These are phyloP conservation scores for Chironomus riparius DNA, from an alignment of 2,888 invertebrate genomes.

Conservation along the genomic window DNA sequence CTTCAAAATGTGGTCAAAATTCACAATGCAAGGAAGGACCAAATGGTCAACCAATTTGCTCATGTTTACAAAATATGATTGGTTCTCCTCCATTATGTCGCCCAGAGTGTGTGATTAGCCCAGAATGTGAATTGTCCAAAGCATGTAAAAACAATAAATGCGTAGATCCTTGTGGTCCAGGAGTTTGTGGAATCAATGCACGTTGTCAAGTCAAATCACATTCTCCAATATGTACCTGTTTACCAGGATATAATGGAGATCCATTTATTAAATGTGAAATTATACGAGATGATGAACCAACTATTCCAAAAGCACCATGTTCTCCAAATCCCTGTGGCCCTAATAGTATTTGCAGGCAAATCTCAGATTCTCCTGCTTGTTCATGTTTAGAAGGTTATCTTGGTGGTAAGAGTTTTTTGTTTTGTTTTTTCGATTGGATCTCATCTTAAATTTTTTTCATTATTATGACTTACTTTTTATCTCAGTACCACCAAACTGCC, in stretches of 20 bases:
- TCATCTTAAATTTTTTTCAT: too few species aligned
- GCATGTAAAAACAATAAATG: conserved; percentile 76
- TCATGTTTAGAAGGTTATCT: conserved; percentile 52
- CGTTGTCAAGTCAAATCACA: conserved; percentile 69
- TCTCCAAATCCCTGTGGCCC: conserved; percentile 58
- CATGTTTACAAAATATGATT: conserved; percentile 63
- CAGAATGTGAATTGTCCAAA: conserved; percentile 70
- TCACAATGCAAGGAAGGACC: conserved; percentile 59
- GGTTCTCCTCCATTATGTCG: conserved; percentile 71
- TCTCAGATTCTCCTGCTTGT: conserved; percentile 55
- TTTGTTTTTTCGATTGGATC: too few species aligned
- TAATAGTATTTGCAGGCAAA: conserved; percentile 53
- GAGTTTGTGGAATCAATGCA: conserved; percentile 65
- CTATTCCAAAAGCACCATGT: conserved; percentile 42
- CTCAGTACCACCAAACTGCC: conserved; percentile 62
- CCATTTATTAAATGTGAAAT: conserved; percentile 61
- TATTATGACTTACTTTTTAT: too few species aligned
- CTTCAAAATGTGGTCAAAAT: conserved; percentile 78
- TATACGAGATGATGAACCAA: conserved; percentile 44
- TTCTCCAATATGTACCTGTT: conserved; percentile 68
- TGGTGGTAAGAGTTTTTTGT: conserved; percentile 36
- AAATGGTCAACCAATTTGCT: conserved; percentile 72
- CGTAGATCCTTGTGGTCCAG: conserved; percentile 68
- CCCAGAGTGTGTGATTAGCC: conserved; percentile 75
- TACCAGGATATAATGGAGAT: conserved; percentile 55